phyloP scores from a whole-genome alignment of 2,888 invertebrate species.

The Antheraea yamamai region DNA sequence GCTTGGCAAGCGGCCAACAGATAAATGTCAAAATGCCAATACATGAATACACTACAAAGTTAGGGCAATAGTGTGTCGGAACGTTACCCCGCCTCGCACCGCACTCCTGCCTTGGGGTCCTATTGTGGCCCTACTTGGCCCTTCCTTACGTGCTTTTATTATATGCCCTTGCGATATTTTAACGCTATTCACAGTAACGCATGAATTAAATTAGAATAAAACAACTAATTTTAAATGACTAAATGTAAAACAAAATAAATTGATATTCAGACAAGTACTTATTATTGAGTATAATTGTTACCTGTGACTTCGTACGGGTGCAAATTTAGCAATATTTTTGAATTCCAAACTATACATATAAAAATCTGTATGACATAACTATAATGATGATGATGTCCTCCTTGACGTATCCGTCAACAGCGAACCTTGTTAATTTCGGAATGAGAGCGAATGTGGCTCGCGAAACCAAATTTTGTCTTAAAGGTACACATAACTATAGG shows the following conservation, averaged over 20 bases:
- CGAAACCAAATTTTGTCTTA: too few relatives aligned
- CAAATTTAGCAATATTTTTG: not conserved
- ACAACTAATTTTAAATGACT: not conserved
- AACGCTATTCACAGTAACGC: constrained; percentile 3
- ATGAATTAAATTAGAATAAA: not conserved
- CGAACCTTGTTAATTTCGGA: too few relatives aligned
- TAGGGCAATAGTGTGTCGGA: constrained; percentile 52
- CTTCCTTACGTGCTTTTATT: constrained; percentile 8
- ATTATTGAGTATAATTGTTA: too few relatives aligned
- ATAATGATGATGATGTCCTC: too few relatives aligned
- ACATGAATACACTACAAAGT: constrained; percentile 23
- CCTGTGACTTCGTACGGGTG: not conserved
- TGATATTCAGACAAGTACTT: not conserved
- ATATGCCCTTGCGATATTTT: constrained; percentile 5
- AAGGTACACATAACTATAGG: too few relatives aligned
- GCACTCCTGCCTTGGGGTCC: constrained; percentile 39
- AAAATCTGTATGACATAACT: too few relatives aligned
- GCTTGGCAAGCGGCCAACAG: constrained; percentile 62
- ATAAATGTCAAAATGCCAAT: constrained; percentile 51
- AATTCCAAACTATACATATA: too few relatives aligned
- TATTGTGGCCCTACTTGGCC: constrained; percentile 26
- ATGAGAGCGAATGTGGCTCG: too few relatives aligned
- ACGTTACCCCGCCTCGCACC: constrained; percentile 50
- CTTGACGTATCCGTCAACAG: too few relatives aligned
- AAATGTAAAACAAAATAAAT: not conserved